These are phyloP conservation scores for Bradypodion pumilum DNA, from an alignment of 2,797 vertebrate species.

Conservation along the genomic window DNA sequence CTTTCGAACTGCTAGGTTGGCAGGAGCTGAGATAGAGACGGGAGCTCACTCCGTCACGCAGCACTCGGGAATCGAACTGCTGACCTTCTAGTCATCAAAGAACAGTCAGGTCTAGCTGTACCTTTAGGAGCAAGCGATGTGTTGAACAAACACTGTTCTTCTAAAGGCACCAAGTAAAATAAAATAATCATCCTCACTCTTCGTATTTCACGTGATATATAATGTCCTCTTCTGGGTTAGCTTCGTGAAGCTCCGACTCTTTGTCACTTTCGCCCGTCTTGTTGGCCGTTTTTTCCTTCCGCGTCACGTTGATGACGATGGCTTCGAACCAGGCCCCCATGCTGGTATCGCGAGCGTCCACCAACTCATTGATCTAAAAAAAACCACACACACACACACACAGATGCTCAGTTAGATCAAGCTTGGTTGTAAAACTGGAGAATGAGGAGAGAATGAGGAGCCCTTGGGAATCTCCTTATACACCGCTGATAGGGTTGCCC, in stretches of 20 bases:
- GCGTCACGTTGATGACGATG: slow-evolving; percentile 86
- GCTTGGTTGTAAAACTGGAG: too few species aligned
- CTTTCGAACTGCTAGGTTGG: too few species aligned
- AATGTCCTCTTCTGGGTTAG: slow-evolving; percentile 72
- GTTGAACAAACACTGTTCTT: not conserved
- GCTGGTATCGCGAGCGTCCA: slow-evolving; percentile 91
- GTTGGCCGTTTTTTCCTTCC: slow-evolving; percentile 60
- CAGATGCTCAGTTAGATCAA: not conserved
- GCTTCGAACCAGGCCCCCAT: slow-evolving; percentile 99
- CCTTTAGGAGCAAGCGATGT: too few species aligned
- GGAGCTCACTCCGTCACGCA: too few species aligned
- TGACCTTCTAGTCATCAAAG: too few species aligned
- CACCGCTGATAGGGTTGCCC: too few species aligned
- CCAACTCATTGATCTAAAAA: slow-evolving; percentile 87
- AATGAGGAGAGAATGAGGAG: too few species aligned
- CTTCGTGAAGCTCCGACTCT: slow-evolving; percentile 52
- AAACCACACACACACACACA: not conserved
- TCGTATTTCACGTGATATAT: slow-evolving; percentile 95
- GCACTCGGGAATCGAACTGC: too few species aligned
- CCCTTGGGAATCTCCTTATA: too few species aligned
- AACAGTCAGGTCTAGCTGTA: not conserved
- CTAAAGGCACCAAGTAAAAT: too few species aligned
- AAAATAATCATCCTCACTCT: slow-evolving; percentile 81
- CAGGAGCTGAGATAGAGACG: too few species aligned
- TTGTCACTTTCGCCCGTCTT: slow-evolving; percentile 8